A percentile compares a stretch with the other conserved stretches of the same genome.
Conservation (phyloP, 2,113 vertebrate genomes). For the Podarcis muralis region DNA sequence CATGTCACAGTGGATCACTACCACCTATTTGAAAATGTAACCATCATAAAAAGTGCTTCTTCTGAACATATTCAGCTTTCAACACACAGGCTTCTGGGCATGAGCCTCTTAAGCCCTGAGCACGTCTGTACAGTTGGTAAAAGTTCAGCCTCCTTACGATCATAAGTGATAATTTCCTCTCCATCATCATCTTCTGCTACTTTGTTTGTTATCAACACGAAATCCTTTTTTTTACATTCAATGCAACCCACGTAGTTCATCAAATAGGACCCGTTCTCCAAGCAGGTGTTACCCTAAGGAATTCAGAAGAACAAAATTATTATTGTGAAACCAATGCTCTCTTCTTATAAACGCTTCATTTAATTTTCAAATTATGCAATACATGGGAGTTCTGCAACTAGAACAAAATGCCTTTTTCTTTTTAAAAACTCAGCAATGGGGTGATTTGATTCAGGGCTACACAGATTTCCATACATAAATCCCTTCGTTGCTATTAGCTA, state of each 20-base stretch:
- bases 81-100: not conserved
- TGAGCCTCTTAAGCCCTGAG: not conserved
- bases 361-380: not conserved
- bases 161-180: conserved; percentile 93
- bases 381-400: not conserved
- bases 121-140: not conserved
- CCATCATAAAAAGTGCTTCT: not conserved
- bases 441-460: not conserved
- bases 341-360: not conserved
- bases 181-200: conserved; percentile 85
- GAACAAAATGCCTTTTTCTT: not conserved
- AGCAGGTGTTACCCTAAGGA: conserved; percentile 87
- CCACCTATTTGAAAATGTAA: not conserved
- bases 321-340: not conserved
- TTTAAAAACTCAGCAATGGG: not conserved
- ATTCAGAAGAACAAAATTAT: conserved; percentile 36
- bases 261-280: conserved; percentile 91
- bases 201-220: conserved; percentile 88
- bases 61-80: not conserved
- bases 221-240: conserved; percentile 87
- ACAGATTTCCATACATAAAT: not conserved
- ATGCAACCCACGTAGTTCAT: conserved; percentile 89
- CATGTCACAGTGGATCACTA: not conserved
- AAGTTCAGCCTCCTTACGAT: conserved; percentile 79
- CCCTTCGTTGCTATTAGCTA: not conserved